phyloP scores from a whole-genome alignment of 1,140 invertebrate species.

The Pseudomyrmex pallidus region DNA sequence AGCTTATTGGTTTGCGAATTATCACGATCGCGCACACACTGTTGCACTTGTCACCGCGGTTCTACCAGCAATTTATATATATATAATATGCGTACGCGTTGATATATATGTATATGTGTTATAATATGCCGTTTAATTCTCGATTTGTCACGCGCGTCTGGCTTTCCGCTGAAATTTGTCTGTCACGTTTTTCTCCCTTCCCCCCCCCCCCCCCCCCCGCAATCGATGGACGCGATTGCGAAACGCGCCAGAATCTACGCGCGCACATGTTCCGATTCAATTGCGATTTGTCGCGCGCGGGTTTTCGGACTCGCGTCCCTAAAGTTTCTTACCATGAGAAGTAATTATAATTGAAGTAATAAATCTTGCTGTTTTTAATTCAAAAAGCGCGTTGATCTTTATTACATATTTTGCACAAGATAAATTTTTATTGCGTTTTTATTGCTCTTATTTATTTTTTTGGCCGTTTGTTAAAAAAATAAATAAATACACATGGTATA shows the following conservation, averaged over 20 bases:
- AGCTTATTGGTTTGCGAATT: slow-evolving; percentile 10
- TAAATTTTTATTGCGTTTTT: background rate
- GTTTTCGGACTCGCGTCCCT: background rate
- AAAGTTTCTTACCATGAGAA: background rate
- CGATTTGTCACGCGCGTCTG: background rate
- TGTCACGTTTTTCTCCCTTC: background rate
- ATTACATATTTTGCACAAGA: background rate
- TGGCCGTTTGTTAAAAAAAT: too few species aligned
- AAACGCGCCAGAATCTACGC: background rate
- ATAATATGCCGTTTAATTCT: background rate
- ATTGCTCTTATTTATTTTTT: background rate
- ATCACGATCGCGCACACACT: background rate
- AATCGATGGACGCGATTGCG: background rate
- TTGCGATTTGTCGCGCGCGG: slow-evolving; percentile 33
- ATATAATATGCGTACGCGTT: too few species aligned
- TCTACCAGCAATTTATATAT: too few species aligned
- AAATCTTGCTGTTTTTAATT: too few species aligned
- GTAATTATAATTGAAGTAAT: slow-evolving; percentile 11
- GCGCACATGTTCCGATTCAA: slow-evolving; percentile 11
- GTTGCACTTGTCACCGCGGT: background rate
- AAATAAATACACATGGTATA: background rate
- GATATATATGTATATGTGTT: background rate
- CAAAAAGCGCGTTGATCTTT: background rate
- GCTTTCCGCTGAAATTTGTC: background rate
- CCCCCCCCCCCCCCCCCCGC: too few species aligned